phyloP scores from a whole-genome alignment of 2,113 vertebrate genomes.

The Perccottus glenii region DNA sequence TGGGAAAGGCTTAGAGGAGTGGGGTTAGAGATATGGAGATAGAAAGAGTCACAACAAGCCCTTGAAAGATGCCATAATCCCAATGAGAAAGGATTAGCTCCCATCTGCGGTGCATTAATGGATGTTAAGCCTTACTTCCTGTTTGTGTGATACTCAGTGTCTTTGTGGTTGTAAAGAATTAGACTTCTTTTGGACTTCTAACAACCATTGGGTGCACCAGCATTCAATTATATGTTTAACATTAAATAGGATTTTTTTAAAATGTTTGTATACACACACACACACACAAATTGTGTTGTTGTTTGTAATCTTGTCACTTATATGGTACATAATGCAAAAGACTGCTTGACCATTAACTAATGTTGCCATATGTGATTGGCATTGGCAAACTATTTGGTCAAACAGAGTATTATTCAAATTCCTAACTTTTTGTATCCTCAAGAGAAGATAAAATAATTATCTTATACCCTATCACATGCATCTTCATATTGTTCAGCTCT shows the following conservation, averaged over 20 bases:
- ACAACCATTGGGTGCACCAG: neutral
- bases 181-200: constrained; percentile 1
- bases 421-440: neutral
- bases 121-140: constrained; percentile 56
- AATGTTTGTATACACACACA: no score
- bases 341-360: no score
- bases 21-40: neutral
- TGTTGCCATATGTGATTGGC: no score
- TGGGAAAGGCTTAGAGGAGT: constrained; percentile 43
- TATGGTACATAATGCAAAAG: no score
- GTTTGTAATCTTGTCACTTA: no score
- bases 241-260: neutral
- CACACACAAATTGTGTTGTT: no score
- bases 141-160: constrained; percentile 9
- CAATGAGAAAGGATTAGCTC: constrained; percentile 72
- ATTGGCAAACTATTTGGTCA: no score
- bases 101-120: constrained; percentile 68
- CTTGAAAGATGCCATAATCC: constrained; percentile 59
- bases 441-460: no score
- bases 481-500: no score
- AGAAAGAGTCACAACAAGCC: constrained; percentile 39
- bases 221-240: neutral
- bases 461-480: no score
- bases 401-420: no score
- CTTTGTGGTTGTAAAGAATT: constrained; percentile 2